These are phyloP conservation scores for Micromesistius poutassou DNA, from an alignment of 2,797 vertebrate species.

Conservation along the genomic window DNA sequence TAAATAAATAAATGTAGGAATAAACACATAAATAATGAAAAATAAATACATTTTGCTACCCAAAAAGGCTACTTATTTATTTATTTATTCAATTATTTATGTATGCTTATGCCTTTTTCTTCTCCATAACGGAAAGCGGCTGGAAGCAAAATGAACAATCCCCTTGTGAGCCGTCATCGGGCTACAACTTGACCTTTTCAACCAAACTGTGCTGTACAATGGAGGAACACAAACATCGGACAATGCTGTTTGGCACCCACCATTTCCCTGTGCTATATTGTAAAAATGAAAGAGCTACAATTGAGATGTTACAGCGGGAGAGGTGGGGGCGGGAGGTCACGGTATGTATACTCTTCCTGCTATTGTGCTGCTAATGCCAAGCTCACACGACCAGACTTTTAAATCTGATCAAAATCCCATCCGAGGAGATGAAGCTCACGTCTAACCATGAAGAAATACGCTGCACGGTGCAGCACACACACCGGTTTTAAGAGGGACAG, in stretches of 20 bases:
- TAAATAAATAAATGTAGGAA: no score
- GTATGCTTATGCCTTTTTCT: no score
- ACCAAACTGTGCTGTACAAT: not conserved
- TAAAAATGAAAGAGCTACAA: not conserved
- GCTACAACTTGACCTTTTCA: not conserved
- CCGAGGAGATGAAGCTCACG: no score
- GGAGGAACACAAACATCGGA: not conserved
- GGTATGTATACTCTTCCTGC: slow-evolving; percentile 11
- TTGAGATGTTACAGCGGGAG: not conserved
- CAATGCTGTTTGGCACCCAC: not conserved
- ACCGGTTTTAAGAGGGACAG: no score
- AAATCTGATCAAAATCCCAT: no score
- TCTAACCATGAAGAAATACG: no score
- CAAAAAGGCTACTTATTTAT: no score
- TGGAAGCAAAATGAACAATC: not conserved
- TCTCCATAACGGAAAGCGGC: not conserved
- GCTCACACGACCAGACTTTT: no score
- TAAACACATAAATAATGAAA: no score
- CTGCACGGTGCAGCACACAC: no score
- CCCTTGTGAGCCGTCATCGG: not conserved
- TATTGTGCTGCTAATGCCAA: slow-evolving; percentile 5
- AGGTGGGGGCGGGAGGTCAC: not conserved
- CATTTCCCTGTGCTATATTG: not conserved
- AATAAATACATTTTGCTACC: no score
- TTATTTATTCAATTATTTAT: no score